Conservation (phyloP, 2,797 vertebrate species). For the Clarias fuscus region DNA sequence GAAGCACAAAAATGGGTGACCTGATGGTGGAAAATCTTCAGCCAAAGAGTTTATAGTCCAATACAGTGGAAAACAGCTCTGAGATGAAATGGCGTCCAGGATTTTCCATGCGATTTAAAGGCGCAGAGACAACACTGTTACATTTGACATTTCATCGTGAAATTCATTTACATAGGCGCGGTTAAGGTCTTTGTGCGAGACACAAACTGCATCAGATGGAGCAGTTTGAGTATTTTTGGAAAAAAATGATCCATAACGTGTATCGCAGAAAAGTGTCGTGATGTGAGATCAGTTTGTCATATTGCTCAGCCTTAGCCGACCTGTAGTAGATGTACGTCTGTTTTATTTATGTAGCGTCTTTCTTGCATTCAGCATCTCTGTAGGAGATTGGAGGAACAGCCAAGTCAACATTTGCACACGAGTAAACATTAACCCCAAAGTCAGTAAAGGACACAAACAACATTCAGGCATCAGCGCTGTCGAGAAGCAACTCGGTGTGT, state of each 20-base stretch:
- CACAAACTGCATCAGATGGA: no score
- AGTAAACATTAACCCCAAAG: neutral
- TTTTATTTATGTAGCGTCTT: neutral
- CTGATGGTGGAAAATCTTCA: no score
- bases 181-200: no score
- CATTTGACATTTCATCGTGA: no score
- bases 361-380: neutral
- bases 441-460: neutral
- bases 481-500: neutral
- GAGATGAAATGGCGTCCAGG: no score
- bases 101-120: no score
- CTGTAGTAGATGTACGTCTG: neutral
- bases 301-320: neutral
- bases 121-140: no score
- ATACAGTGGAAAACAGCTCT: no score
- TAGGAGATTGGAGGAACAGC: neutral
- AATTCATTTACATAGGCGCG: no score
- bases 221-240: neutral
- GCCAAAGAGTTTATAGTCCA: no score
- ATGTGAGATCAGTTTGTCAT: neutral
- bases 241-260: neutral
- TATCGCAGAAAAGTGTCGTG: neutral
- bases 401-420: constrained; percentile 6
- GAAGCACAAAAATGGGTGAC: no score
- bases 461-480: neutral